Evolutionary conservation across 2,888 invertebrate genomes (phyloP), one percentile per base, ranked within the genome.

Genomic region (Mechanitis mazaeus): DNA sequence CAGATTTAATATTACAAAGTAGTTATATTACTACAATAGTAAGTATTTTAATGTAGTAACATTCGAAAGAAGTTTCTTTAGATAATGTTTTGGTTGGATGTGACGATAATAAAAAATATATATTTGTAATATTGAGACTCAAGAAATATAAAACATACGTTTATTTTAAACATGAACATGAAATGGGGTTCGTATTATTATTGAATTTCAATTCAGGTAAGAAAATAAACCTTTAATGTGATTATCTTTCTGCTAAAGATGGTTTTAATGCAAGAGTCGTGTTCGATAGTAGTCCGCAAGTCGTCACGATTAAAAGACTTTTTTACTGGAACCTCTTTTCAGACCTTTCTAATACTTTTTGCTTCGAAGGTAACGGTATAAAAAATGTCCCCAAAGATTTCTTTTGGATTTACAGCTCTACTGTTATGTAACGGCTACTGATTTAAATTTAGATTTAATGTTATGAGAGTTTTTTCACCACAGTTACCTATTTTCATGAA

Each of bases 1-100:
- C 73, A 75, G 83, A 85, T 85, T 84, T 85, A 84, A 82, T 79
- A 83, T 85, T 86, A 83, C 85, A 79, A 76, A 75, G 77, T 76
- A 81, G 83, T 20, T 20, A 20, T 1, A 20, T 20, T 20, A 20
- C 0, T 20, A 20, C 20, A 20, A 20, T 20, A 20, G 20, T 20
- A 20, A 20, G 20, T 20, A 85, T 84, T 81, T 81, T 75, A 77
- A 77, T 82, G 79, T 79, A 20, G 20, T 20, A 75, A 84, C 85
- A 83, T 81, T 79, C 77, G 28, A 31, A 77, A 60, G n/a, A 20
- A 20, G 20, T 20, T 20, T 28, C 6, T 47, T n/a, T 31, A 31
- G 50, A 50, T 28, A 31, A 50, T 9, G 50, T 3, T 7, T 9
- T 6, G 20, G 9, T 50, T 7, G 9, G 28, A 31, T 9, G 5